These are phyloP conservation scores for Platynereis dumerilii DNA, from an alignment of 2,888 invertebrate species.

Conservation along the genomic window DNA sequence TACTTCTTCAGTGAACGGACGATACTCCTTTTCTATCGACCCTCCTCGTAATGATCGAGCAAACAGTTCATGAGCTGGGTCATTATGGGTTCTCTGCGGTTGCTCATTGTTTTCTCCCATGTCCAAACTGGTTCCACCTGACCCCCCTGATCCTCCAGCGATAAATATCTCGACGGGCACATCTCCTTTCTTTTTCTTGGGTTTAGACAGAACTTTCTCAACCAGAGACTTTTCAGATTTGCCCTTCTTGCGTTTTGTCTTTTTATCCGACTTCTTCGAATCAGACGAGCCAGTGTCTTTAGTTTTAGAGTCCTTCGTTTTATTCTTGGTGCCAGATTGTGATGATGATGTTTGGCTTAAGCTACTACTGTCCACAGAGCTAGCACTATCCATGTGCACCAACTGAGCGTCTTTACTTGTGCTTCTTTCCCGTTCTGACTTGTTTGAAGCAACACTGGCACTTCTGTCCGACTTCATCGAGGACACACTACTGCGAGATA, in stretches of 20 bases:
- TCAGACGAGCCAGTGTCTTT: background rate
- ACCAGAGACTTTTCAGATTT: constrained; percentile 2
- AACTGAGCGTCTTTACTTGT: no score
- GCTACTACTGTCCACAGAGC: background rate
- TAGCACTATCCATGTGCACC: constrained; percentile 4
- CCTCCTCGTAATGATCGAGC: constrained; percentile 14
- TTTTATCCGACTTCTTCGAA: background rate
- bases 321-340: constrained; percentile 3
- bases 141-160: background rate
- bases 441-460: background rate
- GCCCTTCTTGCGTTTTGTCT: constrained; percentile 10
- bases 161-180: constrained; percentile 18
- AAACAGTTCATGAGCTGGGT: constrained; percentile 19
- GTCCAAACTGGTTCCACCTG: constrained; percentile 14
- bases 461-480: constrained; percentile 3
- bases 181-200: constrained; percentile 18
- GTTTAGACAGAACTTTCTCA: constrained; percentile 17
- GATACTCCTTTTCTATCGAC: background rate
- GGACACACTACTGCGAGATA: background rate
- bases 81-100: background rate
- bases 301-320: background rate
- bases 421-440: no score
- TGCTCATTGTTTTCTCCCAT: background rate
- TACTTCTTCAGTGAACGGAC: constrained; percentile 1
- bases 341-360: background rate